Evolutionary conservation across 2,888 invertebrate species (phyloP), one percentile per base, ranked within the genome.

Genomic region (Cremastobaeus sp.): DNA sequence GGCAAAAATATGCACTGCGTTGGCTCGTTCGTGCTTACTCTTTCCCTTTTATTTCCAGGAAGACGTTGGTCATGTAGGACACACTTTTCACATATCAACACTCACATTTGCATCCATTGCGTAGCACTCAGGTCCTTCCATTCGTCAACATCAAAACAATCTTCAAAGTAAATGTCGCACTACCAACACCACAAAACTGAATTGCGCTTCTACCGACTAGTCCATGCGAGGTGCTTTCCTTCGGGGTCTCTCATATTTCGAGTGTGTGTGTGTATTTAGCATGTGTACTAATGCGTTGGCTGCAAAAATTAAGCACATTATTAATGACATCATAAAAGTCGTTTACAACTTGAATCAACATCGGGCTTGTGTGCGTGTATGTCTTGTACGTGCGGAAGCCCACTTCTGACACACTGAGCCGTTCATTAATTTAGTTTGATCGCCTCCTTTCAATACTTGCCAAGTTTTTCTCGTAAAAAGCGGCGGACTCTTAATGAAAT

Each of bases 41-140:
- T 37, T 59, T 37, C 28, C 45, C 52, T 15, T 39, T 54, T 43
- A 54, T 54, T 50, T 48, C 45, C 30, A 47, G 57, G 52, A 62
- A 50, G 57, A 64, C 43, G 48, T 48, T n/a, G 39, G 11, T 52
- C 8, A 20, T 32, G 37, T 18, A 30, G 37, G 32, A 21, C 66
- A 64, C 74, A 65, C 65, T 74, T 70, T 59, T 74, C 74, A 68
- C 69, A 48, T 55, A 30, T 15, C 30, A 43, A 62, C 73, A 68
- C 73, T 66, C 62, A 59, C 64, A 47, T 37, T 52, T 55, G 48
- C 66, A 72, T 72, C 66, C 59, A 48, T 66, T 34, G 57, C 48
- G 30, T 20, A 50, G 43, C 54, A 52, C 48, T 35, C 9, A 9
- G 39, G 55, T 65, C 43, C 57, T 60, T 21, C 20, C 65, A 41